A percentile compares a stretch with the other conserved stretches of the same genome.
Evolutionary conservation across 2,797 vertebrate genomes (phyloP).

Genomic region (Acridotheres tristis): DNA sequence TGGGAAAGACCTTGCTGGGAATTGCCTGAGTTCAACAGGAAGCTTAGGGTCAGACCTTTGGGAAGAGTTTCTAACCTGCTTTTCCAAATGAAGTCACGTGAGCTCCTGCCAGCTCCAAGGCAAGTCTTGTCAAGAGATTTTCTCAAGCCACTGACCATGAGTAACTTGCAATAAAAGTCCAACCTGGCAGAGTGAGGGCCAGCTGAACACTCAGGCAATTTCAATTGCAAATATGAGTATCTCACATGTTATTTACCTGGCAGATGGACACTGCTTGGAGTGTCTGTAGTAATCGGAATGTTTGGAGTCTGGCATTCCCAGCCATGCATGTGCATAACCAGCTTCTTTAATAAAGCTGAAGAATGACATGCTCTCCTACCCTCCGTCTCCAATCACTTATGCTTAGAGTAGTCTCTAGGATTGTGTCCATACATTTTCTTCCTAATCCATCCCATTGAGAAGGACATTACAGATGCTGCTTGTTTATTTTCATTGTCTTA

Average conservation of each 20-base stretch:
- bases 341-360: neutral
- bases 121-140: neutral
- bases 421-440: neutral
- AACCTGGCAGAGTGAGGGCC: neutral
- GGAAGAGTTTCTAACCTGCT: neutral
- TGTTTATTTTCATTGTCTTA: neutral
- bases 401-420: neutral
- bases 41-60: neutral
- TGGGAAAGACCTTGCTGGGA: neutral
- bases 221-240: neutral
- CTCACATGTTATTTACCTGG: neutral
- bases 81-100: neutral
- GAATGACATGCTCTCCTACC: neutral
- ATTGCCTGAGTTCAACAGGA: neutral
- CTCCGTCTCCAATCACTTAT: neutral
- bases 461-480: neutral
- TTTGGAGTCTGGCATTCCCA: neutral
- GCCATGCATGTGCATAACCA: neutral
- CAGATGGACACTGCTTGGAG: neutral
- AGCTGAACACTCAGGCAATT: neutral
- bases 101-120: neutral
- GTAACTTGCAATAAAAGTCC: rapidly evolving
- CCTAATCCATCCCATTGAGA: neutral
- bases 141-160: rapidly evolving
- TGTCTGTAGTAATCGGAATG: neutral